Percentiles rank a stretch among this genome's conserved stretches.
These are phyloP conservation scores for Drosophila elegans DNA, from an alignment of 1,140 invertebrate genomes.

Conservation along the genomic window DNA sequence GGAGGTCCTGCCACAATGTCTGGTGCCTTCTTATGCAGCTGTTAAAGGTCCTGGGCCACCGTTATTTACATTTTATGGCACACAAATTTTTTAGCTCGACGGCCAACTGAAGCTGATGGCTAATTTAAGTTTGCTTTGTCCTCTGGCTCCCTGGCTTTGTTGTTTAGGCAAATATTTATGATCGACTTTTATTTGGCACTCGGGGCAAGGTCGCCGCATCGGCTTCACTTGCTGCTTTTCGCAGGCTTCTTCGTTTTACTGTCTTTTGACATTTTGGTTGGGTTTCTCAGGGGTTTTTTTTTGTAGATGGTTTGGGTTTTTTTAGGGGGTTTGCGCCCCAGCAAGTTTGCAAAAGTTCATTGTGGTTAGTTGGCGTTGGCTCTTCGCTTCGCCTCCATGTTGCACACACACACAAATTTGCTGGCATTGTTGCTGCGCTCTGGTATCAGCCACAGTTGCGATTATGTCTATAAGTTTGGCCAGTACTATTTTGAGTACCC, in stretches of 20 bases:
- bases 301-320: background rate
- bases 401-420: constrained; percentile 23
- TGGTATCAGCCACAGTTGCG: constrained; percentile 37
- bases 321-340: background rate
- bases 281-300: constrained; percentile 11
- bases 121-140: constrained; percentile 77
- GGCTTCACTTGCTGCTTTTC: background rate
- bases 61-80: constrained; percentile 78
- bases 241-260: constrained; percentile 23
- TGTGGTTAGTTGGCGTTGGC: constrained; percentile 36
- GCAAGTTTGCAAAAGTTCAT: constrained; percentile 68
- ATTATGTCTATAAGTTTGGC: constrained; percentile 61
- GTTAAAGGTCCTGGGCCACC: constrained; percentile 24
- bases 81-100: constrained; percentile 31
- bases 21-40: constrained; percentile 33
- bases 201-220: constrained; percentile 34
- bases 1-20: constrained; percentile 40
- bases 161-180: constrained; percentile 77
- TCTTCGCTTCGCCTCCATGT: constrained; percentile 12
- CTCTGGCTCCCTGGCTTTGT: constrained; percentile 26
- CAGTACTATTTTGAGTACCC: constrained; percentile 3
- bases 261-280: constrained; percentile 62
- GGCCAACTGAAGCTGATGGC: constrained; percentile 44
- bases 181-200: constrained; percentile 69
- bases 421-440: constrained; percentile 31